A percentile compares a stretch with the other conserved stretches of the same genome.
These are phyloP conservation scores for Dipodomys merriami DNA, from an alignment of 2,113 vertebrate species.

Conservation along the genomic window DNA sequence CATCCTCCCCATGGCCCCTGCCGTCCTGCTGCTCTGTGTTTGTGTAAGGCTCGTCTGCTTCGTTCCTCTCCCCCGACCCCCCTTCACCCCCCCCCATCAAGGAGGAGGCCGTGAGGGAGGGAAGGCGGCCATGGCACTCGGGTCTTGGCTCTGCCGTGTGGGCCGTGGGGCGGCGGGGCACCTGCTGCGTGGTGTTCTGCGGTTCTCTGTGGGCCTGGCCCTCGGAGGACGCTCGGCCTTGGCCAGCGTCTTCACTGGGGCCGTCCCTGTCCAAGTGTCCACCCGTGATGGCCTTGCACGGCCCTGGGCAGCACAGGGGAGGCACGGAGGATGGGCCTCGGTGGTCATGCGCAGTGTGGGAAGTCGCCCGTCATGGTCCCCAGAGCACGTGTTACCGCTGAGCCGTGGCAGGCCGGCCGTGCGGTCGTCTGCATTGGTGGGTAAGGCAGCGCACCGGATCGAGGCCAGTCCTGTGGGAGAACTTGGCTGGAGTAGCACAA, in stretches of 20 bases:
- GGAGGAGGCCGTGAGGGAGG: neutral
- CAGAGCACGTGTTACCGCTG: fast-evolving
- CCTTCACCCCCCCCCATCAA: too few relatives aligned
- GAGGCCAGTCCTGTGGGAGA: fast-evolving
- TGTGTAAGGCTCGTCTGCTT: neutral
- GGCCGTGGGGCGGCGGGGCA: too few relatives aligned
- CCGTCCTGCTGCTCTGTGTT: neutral
- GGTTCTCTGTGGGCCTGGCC: neutral
- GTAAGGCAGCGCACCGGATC: fast-evolving
- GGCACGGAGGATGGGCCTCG: too few relatives aligned
- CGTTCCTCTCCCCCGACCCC: neutral
- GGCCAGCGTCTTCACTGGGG: too few relatives aligned
- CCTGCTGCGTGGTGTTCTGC: neutral
- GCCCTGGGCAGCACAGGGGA: too few relatives aligned
- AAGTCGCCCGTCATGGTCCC: too few relatives aligned
- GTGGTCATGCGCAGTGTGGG: too few relatives aligned
- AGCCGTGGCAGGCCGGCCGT: fast-evolving
- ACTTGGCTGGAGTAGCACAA: fast-evolving
- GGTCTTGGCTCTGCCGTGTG: too few relatives aligned
- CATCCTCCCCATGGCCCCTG: neutral
- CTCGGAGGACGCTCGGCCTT: fast-evolving
- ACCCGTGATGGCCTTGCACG: too few relatives aligned
- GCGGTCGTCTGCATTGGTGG: neutral
- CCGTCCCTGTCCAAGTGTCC: too few relatives aligned
- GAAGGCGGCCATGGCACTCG: neutral